A percentile compares a stretch with the other conserved stretches of the same genome.
Evolutionary conservation across 2,888 invertebrate species (phyloP).

Genomic region (Ormia ochracea): DNA sequence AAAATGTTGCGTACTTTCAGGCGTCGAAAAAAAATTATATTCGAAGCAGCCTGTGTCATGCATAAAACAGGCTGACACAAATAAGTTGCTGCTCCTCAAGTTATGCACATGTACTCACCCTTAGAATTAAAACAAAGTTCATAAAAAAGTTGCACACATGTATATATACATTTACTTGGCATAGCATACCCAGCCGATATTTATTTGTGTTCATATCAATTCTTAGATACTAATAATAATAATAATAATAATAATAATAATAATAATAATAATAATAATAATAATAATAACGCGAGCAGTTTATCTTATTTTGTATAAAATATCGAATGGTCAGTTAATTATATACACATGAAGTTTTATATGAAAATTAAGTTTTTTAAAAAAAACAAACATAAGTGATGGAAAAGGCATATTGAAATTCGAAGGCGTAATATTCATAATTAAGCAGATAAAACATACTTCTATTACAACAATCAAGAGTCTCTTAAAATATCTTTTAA

Average conservation of each 20-base stretch:
- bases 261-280: too few species aligned
- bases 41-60: too few species aligned
- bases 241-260: too few species aligned
- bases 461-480: slow-evolving; percentile 74
- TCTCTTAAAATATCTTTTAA: slow-evolving; percentile 77
- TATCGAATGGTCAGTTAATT: slow-evolving; percentile 41
- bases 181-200: slow-evolving; percentile 4
- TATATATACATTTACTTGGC: background rate
- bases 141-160: too few species aligned
- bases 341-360: slow-evolving; percentile 8
- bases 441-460: too few species aligned
- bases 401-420: background rate
- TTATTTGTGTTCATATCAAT: slow-evolving; percentile 18
- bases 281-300: background rate
- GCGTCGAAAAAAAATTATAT: too few species aligned
- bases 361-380: background rate
- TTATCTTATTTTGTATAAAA: slow-evolving; percentile 17
- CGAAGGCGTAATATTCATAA: too few species aligned
- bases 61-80: too few species aligned
- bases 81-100: too few species aligned
- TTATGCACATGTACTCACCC: too few species aligned
- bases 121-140: background rate
- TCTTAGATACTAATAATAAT: too few species aligned
- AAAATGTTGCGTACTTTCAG: too few species aligned
- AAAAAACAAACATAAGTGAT: background rate